phyloP scores from a whole-genome alignment of 2,888 invertebrate species.

The Dryocosmus kuriphilus region DNA sequence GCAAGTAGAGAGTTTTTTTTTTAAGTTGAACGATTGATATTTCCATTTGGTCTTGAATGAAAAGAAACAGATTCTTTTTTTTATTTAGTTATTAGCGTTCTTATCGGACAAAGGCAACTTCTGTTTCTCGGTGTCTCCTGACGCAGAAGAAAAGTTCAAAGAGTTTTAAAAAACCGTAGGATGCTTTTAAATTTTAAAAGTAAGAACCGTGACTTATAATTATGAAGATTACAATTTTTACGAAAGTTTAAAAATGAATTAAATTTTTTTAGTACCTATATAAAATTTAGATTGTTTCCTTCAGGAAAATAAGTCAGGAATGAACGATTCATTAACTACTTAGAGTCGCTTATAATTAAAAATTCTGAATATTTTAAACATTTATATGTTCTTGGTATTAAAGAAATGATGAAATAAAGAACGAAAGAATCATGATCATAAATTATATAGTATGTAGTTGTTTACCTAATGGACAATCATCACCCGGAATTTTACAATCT shows the following conservation, averaged over 20 bases:
- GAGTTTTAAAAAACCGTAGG: not conserved
- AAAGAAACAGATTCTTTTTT: not conserved
- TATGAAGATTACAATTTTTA: no score
- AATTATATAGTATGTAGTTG: conserved; percentile 15
- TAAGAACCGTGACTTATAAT: no score
- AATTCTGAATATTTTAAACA: not conserved
- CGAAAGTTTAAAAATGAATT: no score
- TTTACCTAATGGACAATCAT: conserved; percentile 94
- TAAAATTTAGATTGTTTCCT: not conserved
- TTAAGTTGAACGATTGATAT: not conserved
- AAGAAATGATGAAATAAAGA: not conserved
- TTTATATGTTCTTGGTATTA: not conserved
- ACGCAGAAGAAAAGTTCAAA: not conserved
- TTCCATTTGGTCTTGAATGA: not conserved
- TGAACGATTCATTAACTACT: no score
- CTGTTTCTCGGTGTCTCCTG: not conserved
- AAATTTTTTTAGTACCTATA: no score
- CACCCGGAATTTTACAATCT: conserved; percentile 97
- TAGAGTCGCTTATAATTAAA: no score
- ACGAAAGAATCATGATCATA: not conserved
- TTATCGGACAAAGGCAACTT: conserved; percentile 1
- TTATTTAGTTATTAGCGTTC: not conserved
- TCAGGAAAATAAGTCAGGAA: not conserved
- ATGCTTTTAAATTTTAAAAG: not conserved
- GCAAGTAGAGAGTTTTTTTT: not conserved